phyloP scores from a whole-genome alignment of 2,797 vertebrate species.

The Rhincodon typus region DNA sequence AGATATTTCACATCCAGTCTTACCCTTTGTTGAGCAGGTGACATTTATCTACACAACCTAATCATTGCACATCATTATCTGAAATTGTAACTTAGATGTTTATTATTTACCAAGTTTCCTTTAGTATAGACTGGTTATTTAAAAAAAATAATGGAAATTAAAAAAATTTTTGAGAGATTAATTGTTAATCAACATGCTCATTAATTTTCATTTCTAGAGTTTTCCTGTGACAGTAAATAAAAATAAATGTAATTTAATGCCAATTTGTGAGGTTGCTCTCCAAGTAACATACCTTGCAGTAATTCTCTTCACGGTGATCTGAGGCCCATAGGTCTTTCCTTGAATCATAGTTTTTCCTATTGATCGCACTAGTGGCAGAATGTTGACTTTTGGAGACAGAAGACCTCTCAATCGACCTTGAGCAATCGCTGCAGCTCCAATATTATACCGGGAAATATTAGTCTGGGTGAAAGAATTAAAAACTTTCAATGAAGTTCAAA shows the following conservation, averaged over 20 bases:
- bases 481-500: neutral
- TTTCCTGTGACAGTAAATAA: neutral
- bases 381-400: constrained; percentile 71
- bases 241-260: neutral
- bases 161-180: neutral
- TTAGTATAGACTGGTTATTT: neutral
- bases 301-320: constrained; percentile 71
- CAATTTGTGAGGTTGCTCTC: neutral
- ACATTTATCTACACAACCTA: too few species aligned
- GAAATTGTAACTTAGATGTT: neutral
- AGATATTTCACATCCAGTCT: too few species aligned
- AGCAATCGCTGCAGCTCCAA: constrained; percentile 63
- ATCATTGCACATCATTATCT: neutral
- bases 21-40: neutral
- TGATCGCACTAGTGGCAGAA: constrained; percentile 66
- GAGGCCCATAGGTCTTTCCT: constrained; percentile 71
- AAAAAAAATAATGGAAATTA: neutral
- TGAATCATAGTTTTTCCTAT: constrained; percentile 72
- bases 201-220: neutral
- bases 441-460: constrained; percentile 61
- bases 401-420: constrained; percentile 67
- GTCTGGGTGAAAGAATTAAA: constrained; percentile 47
- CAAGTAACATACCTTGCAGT: constrained; percentile 56
- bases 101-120: neutral
- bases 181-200: neutral